phyloP scores from a whole-genome alignment of 1,140 invertebrate species.

The Ruditapes philippinarum region DNA sequence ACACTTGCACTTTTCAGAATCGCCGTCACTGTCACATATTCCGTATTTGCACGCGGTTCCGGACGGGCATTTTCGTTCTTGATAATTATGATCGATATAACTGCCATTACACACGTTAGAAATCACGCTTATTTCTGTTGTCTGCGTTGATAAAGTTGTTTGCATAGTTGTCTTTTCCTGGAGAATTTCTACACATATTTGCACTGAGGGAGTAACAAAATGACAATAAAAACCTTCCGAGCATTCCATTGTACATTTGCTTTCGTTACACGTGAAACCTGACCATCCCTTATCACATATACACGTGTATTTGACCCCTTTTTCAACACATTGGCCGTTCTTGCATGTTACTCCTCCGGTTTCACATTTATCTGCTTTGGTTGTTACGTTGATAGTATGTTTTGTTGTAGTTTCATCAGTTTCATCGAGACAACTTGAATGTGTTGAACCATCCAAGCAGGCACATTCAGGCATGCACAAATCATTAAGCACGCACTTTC shows the following conservation, averaged over 20 bases:
- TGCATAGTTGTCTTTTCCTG: not conserved
- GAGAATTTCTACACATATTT: slow-evolving; percentile 21
- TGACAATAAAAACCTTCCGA: slow-evolving; percentile 3
- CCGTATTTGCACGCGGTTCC: slow-evolving; percentile 35
- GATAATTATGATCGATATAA: not conserved
- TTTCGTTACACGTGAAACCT: slow-evolving; percentile 23
- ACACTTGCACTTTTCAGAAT: slow-evolving; percentile 14
- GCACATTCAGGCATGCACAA: slow-evolving; percentile 34
- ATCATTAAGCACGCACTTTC: slow-evolving; percentile 31
- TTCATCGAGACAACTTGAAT: slow-evolving; percentile 13
- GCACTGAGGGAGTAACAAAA: not conserved
- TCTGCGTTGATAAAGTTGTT: not conserved
- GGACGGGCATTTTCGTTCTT: not conserved
- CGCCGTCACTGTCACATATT: not conserved
- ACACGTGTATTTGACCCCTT: not conserved
- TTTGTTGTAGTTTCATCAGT: not conserved
- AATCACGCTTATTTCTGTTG: not conserved
- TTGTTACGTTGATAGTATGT: not conserved
- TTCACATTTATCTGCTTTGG: not conserved
- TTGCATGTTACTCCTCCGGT: not conserved
- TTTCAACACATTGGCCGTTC: not conserved
- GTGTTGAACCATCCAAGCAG: slow-evolving; percentile 16
- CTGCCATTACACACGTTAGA: not conserved
- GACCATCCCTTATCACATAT: slow-evolving; percentile 44
- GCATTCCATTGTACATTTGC: slow-evolving; percentile 10